Base-by-base conservation (phyloP, 1,140 invertebrate genomes). In the Drosophila truncata region DNA sequence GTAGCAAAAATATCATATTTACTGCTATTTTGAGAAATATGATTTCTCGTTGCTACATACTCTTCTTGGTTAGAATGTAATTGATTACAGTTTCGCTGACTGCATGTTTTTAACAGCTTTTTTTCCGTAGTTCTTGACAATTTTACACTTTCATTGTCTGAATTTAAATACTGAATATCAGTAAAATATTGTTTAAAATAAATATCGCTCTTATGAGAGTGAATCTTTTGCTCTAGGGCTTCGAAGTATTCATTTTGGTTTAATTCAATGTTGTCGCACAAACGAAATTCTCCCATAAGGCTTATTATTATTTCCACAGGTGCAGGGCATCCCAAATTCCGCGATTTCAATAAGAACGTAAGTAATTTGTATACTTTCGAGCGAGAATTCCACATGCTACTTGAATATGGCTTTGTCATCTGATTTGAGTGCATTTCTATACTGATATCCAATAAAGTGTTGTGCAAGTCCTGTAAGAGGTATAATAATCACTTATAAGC, bases 121-220 rank as follows among this genome's bases (percentile, higher is more conserved):
- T n/a, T 8, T 37, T 10, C 4, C 8, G 23, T 13, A 14, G 18
- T 20, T 27, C 16, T 23, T 44, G 10, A 13, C 2, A 39, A 29
- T 14, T 5, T 14, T 25, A 25, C 10, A 7, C 33, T 70, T 16
- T 37, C 11, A 23, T 57, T 4, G 11, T 0, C 8, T 0, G 16
- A 11, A 33, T 23, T 20, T 13, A 33, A 11, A n/a, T 2, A 18
- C 1, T n/a, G 16, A n/a, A 52, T 44, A 16, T 44, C 37, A 23
- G 58, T 20, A 18, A 18, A 6, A 6, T 39, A 9, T 23, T 44
- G 3, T 37, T 58, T 44, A 41, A 82, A 65, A 20, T 20, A 35
- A n/a, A 84, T 42, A 46, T 44, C 37, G 4, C 60, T 66, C 37
- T 59, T 84, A 41, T 83, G 64, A 18, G 76, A 58, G 47, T 83